phyloP scores from a whole-genome alignment of 2,888 invertebrate genomes.

The Drosophila tripunctata region DNA sequence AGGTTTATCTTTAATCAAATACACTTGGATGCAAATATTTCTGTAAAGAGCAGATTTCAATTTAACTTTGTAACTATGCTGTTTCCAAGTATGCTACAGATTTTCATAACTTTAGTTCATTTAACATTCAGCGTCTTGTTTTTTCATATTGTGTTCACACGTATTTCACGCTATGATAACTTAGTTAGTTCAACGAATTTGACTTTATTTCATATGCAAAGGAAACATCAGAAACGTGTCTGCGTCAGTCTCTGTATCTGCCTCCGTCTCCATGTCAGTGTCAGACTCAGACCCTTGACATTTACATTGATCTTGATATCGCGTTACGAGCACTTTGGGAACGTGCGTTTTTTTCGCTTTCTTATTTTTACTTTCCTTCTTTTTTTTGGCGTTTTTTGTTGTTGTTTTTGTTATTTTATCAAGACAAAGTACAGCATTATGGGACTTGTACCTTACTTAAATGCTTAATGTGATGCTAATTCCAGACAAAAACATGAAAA shows the following conservation, averaged over 20 bases:
- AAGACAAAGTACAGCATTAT: slow-evolving; percentile 5
- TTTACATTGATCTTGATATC: slow-evolving; percentile 24
- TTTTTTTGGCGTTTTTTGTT: background rate
- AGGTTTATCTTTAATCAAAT: background rate
- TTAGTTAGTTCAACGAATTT: slow-evolving; percentile 1
- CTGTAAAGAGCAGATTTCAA: background rate
- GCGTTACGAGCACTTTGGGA: slow-evolving; percentile 10
- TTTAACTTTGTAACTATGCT: too few species aligned
- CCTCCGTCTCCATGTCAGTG: slow-evolving; percentile 6
- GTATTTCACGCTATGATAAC: slow-evolving; percentile 1
- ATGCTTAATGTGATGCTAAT: slow-evolving; percentile 25
- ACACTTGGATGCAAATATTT: background rate
- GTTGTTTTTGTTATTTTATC: background rate
- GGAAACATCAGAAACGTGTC: background rate
- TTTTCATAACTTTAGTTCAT: slow-evolving; percentile 16
- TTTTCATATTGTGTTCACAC: background rate
- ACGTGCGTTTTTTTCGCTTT: background rate
- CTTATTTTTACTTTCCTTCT: too few species aligned
- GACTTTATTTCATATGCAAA: slow-evolving; percentile 6
- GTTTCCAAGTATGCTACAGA: slow-evolving; percentile 20
- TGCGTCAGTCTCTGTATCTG: background rate
- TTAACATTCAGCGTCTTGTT: background rate
- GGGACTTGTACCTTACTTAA: slow-evolving; percentile 2
- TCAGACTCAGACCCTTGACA: background rate
- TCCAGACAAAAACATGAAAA: slow-evolving; percentile 9